Base-by-base conservation (phyloP, 1,140 invertebrate genomes). In the Drosophila pandora region DNA sequence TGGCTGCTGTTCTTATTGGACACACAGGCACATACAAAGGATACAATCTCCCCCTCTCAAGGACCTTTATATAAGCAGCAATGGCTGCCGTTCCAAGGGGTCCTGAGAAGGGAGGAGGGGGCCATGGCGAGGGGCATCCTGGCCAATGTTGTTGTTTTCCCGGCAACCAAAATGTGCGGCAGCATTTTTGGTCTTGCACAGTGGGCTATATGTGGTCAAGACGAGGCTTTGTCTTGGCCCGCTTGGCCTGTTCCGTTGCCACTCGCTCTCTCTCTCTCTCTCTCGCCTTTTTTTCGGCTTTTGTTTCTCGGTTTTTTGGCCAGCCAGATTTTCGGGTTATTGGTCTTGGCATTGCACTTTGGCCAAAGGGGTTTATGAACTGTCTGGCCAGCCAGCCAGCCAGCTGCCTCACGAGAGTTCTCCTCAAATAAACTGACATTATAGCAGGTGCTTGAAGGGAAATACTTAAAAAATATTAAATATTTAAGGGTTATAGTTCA, bases 81-180 rank as follows among this genome's bases (percentile, higher is more conserved):
- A 50, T 39, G 62, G 59, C 34, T 45, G 60, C 32, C 48, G 5
- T 37, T 8, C 17, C 4, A n/a, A 12, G 17, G n/a, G 0, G n/a
- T 17, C 17, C 17, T 17, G 17, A 17, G 17, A 0, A 21, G n/a
- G n/a, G 48, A 3, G 21, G 5, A 2, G 1, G 22, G 17, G 23
- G 2, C 8, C 5, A 6, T 9, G 30, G n/a, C 10, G 7, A 13
- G 9, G 6, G 3, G 7, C 17, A 22, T 49, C 39, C 30, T 54
- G 50, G 60, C 76, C 71, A 84, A 70, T 75, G 73, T 87, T 82
- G 82, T 88, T 28, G 25, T 28, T 28, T 87, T 87, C 82, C 70
- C 67, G 78, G 71, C 81, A 77, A 89, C 85, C 85, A 85, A 89
- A 89, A 90, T 90, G 88, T 88, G 88, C 88, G 88, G 88, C 85